Conservation (phyloP, 2,888 invertebrate genomes). For the Rhamnusium bicolor region DNA sequence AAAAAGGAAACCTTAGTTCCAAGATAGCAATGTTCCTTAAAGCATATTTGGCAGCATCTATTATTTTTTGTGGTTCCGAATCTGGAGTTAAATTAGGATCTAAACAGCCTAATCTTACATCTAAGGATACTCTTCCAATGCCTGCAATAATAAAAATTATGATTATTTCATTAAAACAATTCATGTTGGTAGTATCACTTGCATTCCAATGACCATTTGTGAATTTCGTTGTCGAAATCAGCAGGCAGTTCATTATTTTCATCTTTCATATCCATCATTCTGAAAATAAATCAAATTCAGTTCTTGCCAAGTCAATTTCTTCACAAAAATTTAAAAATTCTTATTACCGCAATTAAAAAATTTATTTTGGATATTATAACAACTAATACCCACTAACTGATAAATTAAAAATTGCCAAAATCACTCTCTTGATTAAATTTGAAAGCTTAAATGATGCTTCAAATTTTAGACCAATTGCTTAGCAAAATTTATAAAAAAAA, state of each 20-base stretch:
- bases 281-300: conserved; percentile 68
- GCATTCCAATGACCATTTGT: conserved; percentile 89
- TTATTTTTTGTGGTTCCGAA: conserved; percentile 74
- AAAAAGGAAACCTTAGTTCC: conserved; percentile 79
- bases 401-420: too few species aligned
- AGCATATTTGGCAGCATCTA: conserved; percentile 79
- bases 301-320: too few species aligned
- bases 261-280: conserved; percentile 75
- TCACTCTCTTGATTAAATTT: too few species aligned
- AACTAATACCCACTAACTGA: too few species aligned
- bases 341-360: too few species aligned
- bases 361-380: too few species aligned
- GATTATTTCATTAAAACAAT: not conserved
- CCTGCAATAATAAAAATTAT: conserved; percentile 69
- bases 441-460: too few species aligned
- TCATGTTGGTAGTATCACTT: conserved; percentile 65
- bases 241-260: conserved; percentile 75
- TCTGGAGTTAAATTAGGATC: conserved; percentile 73
- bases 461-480: too few species aligned
- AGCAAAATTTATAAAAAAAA: too few species aligned
- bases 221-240: conserved; percentile 81
- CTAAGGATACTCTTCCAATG: conserved; percentile 78
- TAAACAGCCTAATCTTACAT: conserved; percentile 78
- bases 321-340: too few species aligned
- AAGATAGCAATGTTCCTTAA: conserved; percentile 78